phyloP scores from a whole-genome alignment of 1,140 invertebrate genomes.

The Halesus radiatus region DNA sequence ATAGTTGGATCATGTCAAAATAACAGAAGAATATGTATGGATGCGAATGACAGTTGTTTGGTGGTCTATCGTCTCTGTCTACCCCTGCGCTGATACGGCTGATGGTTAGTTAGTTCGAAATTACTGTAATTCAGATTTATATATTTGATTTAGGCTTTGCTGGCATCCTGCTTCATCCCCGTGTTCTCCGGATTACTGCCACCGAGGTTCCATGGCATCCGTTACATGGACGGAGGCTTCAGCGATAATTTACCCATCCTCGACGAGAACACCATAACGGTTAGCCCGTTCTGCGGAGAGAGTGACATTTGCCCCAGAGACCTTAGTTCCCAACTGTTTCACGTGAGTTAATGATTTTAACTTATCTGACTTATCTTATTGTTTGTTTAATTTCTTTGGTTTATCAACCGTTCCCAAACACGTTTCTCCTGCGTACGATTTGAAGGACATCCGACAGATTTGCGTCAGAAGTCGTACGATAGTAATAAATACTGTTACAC shows the following conservation, averaged over 20 bases:
- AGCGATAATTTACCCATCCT: slow-evolving; percentile 95
- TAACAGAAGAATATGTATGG: too few relatives aligned
- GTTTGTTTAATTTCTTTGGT: slow-evolving; percentile 36
- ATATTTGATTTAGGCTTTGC: slow-evolving; percentile 76
- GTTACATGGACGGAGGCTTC: slow-evolving; percentile 97
- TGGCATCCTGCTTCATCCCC: slow-evolving; percentile 96
- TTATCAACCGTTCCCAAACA: slow-evolving; percentile 12
- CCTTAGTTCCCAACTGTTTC: slow-evolving; percentile 86
- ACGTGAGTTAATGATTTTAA: slow-evolving; percentile 71
- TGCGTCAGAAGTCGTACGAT: slow-evolving; percentile 1
- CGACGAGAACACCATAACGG: slow-evolving; percentile 96
- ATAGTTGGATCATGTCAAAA: too few relatives aligned
- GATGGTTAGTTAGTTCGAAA: not conserved
- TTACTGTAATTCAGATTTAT: not conserved
- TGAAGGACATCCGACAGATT: slow-evolving; percentile 11
- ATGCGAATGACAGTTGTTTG: too few relatives aligned
- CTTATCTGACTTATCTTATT: slow-evolving; percentile 43
- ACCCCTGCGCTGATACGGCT: too few relatives aligned
- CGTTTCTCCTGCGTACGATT: slow-evolving; percentile 5
- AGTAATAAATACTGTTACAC: too few relatives aligned
- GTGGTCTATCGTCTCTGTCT: too few relatives aligned
- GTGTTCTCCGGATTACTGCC: slow-evolving; percentile 95
- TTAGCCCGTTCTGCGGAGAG: slow-evolving; percentile 98
- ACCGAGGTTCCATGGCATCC: slow-evolving; percentile 88
- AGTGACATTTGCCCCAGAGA: slow-evolving; percentile 98